A percentile compares a stretch with the other conserved stretches of the same genome.
These are phyloP conservation scores for Eleginops maclovinus DNA, from an alignment of 2,113 vertebrate genomes.

Conservation along the genomic window DNA sequence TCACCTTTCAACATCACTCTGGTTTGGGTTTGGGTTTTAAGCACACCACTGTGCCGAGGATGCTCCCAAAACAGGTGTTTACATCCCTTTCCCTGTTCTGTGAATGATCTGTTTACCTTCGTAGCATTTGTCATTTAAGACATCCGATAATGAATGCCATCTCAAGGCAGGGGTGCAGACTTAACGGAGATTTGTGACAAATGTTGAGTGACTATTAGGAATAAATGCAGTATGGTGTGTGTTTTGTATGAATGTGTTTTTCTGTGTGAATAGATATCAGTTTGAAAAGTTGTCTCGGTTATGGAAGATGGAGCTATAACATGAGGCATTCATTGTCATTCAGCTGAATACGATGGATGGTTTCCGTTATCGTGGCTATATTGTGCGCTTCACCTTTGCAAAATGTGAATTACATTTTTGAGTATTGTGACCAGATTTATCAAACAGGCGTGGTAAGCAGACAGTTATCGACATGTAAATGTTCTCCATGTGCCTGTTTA, in stretches of 20 bases:
- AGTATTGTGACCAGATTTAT: slow-evolving; percentile 48
- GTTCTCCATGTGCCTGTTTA: slow-evolving; percentile 21
- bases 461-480: slow-evolving; percentile 8
- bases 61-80: slow-evolving; percentile 72
- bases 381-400: slow-evolving; percentile 50
- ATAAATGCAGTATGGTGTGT: slow-evolving; percentile 58
- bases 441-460: slow-evolving; percentile 11
- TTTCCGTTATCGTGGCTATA: slow-evolving; percentile 32
- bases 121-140: slow-evolving; percentile 72
- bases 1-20: slow-evolving; percentile 71
- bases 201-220: slow-evolving; percentile 68
- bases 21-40: slow-evolving; percentile 61
- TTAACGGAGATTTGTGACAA: slow-evolving; percentile 65
- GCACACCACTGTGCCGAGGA: slow-evolving; percentile 43
- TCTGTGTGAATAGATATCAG: slow-evolving; percentile 58
- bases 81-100: slow-evolving; percentile 40
- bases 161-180: slow-evolving; percentile 29
- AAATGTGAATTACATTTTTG: slow-evolving; percentile 51
- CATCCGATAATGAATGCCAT: slow-evolving; percentile 69
- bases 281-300: slow-evolving; percentile 43
- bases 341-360: slow-evolving; percentile 75
- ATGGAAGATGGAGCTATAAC: slow-evolving; percentile 66
- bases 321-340: slow-evolving; percentile 69
- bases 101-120: slow-evolving; percentile 70
- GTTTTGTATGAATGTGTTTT: slow-evolving; percentile 55